Evolutionary conservation across 2,888 invertebrate species (phyloP).

Genomic region (Seira ritae): DNA sequence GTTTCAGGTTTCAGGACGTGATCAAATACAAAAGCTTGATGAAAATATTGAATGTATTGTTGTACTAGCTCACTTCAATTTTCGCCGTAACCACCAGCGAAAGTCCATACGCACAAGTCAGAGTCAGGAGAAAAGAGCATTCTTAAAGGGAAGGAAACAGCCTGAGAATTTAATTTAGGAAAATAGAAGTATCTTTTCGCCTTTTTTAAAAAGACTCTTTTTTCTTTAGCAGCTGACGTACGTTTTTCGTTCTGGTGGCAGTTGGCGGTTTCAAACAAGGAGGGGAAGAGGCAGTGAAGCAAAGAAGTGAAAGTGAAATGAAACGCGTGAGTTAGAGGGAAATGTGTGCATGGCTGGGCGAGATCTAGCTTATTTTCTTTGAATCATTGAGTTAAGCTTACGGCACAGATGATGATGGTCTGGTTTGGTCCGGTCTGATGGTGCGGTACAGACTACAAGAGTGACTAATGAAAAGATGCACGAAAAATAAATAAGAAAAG

Average conservation of each 20-base stretch:
- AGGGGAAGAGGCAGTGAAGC: slow-evolving; percentile 20
- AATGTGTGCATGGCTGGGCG: slow-evolving; percentile 29
- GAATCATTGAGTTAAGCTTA: slow-evolving; percentile 1
- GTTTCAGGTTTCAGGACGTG: background rate
- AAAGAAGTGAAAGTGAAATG: slow-evolving; percentile 33
- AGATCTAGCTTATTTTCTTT: slow-evolving; percentile 36
- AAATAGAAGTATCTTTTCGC: background rate
- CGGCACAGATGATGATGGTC: background rate
- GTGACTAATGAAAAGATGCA: slow-evolving; percentile 7
- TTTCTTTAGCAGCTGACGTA: background rate
- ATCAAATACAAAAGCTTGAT: slow-evolving; percentile 4
- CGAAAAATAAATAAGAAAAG: slow-evolving; percentile 17
- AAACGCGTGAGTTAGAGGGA: slow-evolving; percentile 33
- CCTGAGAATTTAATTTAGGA: slow-evolving; percentile 55
- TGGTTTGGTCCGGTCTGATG: background rate
- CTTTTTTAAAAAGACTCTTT: slow-evolving; percentile 17
- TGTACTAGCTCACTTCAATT: background rate
- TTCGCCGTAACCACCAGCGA: background rate
- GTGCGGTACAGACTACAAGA: background rate
- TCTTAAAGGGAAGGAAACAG: slow-evolving; percentile 2
- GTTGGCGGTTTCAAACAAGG: background rate
- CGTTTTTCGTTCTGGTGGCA: background rate
- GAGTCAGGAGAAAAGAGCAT: slow-evolving; percentile 7
- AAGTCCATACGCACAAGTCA: background rate
- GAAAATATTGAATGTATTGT: background rate